Evolutionary conservation across 2,888 invertebrate genomes (phyloP).

Genomic region (Drosophila atripex): DNA sequence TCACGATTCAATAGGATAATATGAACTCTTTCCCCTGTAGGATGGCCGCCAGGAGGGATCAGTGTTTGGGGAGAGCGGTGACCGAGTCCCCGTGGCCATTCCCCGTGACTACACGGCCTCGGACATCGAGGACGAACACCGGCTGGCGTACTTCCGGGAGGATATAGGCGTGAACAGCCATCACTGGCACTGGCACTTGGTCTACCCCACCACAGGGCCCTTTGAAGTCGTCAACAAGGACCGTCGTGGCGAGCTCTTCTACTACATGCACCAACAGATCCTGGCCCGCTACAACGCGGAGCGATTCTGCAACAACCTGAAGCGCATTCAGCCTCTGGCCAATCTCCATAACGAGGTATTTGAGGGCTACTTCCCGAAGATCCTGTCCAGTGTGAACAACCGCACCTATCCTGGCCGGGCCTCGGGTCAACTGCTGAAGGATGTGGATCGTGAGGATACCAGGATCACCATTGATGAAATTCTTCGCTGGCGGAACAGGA

Average conservation of each 20-base stretch:
- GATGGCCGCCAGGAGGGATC: constrained; percentile 89
- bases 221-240: constrained; percentile 88
- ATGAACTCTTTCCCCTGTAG: neutral
- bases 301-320: constrained; percentile 89
- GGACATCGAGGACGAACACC: constrained; percentile 90
- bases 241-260: constrained; percentile 89
- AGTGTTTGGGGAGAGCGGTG: constrained; percentile 84
- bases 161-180: constrained; percentile 94
- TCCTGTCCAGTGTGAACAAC: constrained; percentile 88
- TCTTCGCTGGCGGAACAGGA: constrained; percentile 90
- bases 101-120: constrained; percentile 91
- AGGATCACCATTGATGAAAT: constrained; percentile 86
- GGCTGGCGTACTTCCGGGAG: constrained; percentile 93
- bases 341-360: constrained; percentile 89
- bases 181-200: constrained; percentile 96
- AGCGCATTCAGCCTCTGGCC: constrained; percentile 87
- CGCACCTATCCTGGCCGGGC: constrained; percentile 90
- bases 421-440: constrained; percentile 86
- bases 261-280: constrained; percentile 89
- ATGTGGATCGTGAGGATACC: constrained; percentile 88
- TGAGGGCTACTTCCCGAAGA: constrained; percentile 93
- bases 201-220: constrained; percentile 90
- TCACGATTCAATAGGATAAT: neutral
- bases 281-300: constrained; percentile 89
- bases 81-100: constrained; percentile 87